phyloP scores from a whole-genome alignment of 2,113 vertebrate species.

The Vulpes vulpes region DNA sequence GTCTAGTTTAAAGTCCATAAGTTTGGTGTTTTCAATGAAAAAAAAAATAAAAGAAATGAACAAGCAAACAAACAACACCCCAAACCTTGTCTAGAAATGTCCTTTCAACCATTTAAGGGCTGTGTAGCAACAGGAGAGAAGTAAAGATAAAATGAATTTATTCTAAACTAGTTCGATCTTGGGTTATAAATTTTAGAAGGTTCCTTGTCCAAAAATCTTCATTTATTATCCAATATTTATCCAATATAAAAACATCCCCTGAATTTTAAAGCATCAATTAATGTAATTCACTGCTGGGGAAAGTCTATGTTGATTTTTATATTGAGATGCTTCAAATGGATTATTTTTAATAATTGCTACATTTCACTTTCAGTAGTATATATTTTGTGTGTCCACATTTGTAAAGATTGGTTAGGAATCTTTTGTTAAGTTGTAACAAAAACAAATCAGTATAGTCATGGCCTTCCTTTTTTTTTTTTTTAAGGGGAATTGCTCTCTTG shows the following conservation, averaged over 20 bases:
- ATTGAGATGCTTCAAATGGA: not conserved
- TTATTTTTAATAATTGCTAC: not conserved
- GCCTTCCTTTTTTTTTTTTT: not conserved
- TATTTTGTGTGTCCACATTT: not conserved
- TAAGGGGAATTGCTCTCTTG: not conserved
- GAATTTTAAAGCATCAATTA: constrained; percentile 35
- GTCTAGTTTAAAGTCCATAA: constrained; percentile 22
- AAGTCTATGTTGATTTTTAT: not conserved
- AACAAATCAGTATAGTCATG: not conserved
- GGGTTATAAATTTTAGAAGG: not conserved
- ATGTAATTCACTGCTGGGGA: not conserved
- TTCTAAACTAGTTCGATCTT: not conserved
- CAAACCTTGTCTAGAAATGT: not conserved
- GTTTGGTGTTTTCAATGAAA: not conserved
- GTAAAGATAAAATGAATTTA: not conserved
- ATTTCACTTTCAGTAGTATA: not conserved
- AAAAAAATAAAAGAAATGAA: not conserved
- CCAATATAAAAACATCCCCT: not conserved
- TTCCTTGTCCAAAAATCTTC: not conserved
- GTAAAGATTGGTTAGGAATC: not conserved
- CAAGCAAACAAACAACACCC: not conserved
- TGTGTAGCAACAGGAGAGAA: not conserved
- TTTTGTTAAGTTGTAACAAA: constrained; percentile 22
- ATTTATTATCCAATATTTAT: not conserved
- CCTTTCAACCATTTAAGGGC: not conserved